Base-by-base conservation (phyloP, 2,797 vertebrate genomes). In the Gila robusta region DNA sequence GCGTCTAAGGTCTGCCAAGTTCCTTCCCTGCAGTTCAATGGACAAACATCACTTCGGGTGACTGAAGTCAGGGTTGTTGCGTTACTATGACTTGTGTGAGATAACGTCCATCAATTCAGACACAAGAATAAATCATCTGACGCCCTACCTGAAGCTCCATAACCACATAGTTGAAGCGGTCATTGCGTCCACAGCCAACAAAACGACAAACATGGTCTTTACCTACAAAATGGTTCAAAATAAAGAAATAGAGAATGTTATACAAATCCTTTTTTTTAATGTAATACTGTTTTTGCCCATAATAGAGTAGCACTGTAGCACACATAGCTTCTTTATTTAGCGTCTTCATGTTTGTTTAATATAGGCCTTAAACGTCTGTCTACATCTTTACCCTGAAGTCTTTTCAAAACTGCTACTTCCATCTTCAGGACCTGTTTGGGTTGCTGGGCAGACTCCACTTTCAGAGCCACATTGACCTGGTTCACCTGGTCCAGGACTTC, bases 181-280 rank as follows among this genome's bases (percentile, higher is more conserved):
- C 98, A 56, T 99, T 99, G 84, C 98, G 96, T 89, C 98, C 98
- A 93, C 98, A 99, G 88, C 98, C 98, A 90, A 99, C 97, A 91
- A 99, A 99, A 90, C 97, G 97, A 91, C 98, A 99, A 85, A 99
- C 96, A n/a, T 99, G 98, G 94, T 99, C 98, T 95, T 99, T 99
- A 88, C 98, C 98, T 99, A 92, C 82, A 78, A 86, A 32, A 47
- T 85, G 72, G 70, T 41, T 77, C 6, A 5, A 73, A 8, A 52
- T 26, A 64, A 26, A 19, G 32, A 64, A 70, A 39, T 1, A 3
- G 8, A 23, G 11, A 37, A 37, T 82, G 39, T 26, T 41, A 59
- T 6, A 73, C 54, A 56, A 49, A 54, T 69, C 62, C 10, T 39
- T 37, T 17, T 52, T 35, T 47, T 32, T 32, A 23, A 54, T 49